Evolutionary conservation across 1,140 invertebrate species (phyloP).

Genomic region (Sinella curviseta): DNA sequence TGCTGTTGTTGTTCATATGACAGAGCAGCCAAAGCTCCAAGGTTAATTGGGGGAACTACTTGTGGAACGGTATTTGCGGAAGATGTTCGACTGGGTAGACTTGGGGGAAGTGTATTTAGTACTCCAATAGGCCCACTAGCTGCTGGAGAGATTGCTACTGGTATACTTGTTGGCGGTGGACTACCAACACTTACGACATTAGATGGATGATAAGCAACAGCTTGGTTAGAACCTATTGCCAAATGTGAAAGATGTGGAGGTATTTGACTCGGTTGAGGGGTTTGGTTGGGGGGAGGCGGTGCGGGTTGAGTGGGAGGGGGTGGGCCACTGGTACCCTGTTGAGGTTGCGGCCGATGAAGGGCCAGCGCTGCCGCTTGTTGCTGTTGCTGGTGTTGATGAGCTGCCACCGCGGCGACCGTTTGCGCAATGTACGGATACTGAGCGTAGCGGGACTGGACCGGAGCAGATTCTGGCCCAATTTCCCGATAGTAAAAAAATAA

Average conservation of each 20-base stretch:
- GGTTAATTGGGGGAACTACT: slow-evolving; percentile 8
- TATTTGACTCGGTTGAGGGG: neutral
- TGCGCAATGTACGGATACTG: neutral
- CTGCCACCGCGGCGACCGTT: neutral
- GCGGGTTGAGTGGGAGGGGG: neutral
- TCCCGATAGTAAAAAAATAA: slow-evolving; percentile 38
- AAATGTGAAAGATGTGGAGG: slow-evolving; percentile 19
- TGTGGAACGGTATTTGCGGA: neutral
- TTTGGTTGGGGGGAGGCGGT: neutral
- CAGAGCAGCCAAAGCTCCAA: slow-evolving; percentile 24
- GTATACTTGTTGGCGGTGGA: slow-evolving; percentile 13
- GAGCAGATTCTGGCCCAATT: slow-evolving; percentile 29
- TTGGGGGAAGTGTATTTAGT: neutral
- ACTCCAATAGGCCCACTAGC: neutral
- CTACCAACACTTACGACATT: slow-evolving; percentile 3
- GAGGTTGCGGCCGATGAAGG: slow-evolving; percentile 6
- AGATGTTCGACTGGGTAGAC: neutral
- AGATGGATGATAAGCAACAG: slow-evolving; percentile 5
- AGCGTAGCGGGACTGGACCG: slow-evolving; percentile 17
- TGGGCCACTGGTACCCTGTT: neutral
- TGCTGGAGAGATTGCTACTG: neutral
- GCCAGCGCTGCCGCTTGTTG: neutral
- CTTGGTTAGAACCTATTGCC: slow-evolving; percentile 18
- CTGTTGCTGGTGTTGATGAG: slow-evolving; percentile 17
- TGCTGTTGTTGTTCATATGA: slow-evolving; percentile 38